Percentiles rank a stretch among this genome's conserved stretches.
These are phyloP conservation scores for Drosophila anceps DNA, from an alignment of 2,888 invertebrate species.

Conservation along the genomic window DNA sequence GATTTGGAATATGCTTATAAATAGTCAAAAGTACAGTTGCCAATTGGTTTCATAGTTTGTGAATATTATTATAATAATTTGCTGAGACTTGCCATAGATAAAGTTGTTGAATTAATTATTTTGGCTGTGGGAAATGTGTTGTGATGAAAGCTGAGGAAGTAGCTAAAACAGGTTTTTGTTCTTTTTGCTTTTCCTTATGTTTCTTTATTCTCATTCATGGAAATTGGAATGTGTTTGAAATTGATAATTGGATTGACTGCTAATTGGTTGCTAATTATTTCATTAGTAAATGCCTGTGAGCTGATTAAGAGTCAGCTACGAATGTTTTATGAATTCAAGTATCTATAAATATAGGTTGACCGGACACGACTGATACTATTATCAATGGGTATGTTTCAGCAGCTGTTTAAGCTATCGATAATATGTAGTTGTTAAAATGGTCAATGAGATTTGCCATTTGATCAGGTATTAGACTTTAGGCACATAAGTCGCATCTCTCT, in stretches of 20 bases:
- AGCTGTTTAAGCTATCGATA: not conserved
- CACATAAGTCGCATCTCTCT: not conserved
- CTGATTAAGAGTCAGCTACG: not conserved
- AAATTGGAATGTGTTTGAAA: not conserved
- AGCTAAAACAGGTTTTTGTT: not conserved
- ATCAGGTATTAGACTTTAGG: not conserved
- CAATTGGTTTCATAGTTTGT: not conserved
- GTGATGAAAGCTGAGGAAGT: conserved; percentile 3
- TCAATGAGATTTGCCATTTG: not conserved
- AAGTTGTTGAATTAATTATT: conserved; percentile 15
- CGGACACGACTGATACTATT: not conserved
- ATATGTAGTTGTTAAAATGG: not conserved
- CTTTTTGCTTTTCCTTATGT: not conserved
- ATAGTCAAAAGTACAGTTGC: not conserved
- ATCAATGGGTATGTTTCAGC: not conserved
- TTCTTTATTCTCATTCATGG: not conserved
- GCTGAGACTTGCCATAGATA: not conserved
- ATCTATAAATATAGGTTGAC: not conserved
- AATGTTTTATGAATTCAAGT: not conserved
- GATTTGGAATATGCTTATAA: not conserved
- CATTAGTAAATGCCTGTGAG: not conserved
- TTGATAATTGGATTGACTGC: not conserved
- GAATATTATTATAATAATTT: conserved; percentile 11
- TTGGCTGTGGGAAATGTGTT: conserved; percentile 17
- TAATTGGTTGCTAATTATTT: not conserved